phyloP scores from a whole-genome alignment of 2,888 invertebrate genomes.

The Dynastes tityus region DNA sequence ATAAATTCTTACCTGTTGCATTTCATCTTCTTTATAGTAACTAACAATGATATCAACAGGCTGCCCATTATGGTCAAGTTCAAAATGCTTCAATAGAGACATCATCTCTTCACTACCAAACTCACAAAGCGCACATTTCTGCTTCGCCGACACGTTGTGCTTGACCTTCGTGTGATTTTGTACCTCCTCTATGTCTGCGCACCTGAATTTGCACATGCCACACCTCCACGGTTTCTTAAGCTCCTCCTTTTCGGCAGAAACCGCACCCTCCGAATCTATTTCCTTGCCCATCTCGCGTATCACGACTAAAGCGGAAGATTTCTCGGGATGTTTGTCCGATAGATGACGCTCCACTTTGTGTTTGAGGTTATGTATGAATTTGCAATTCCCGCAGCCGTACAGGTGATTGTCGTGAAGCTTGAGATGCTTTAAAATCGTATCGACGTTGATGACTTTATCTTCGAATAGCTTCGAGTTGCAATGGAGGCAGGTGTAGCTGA shows the following conservation, averaged over 20 bases:
- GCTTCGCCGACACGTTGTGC: constrained; percentile 81
- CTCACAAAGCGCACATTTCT: constrained; percentile 80
- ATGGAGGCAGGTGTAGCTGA: constrained; percentile 76
- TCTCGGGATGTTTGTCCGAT: constrained; percentile 75
- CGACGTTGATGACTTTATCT: constrained; percentile 70
- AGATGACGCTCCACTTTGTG: constrained; percentile 80
- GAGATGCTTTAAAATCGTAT: constrained; percentile 81
- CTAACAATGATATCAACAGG: constrained; percentile 71
- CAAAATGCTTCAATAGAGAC: constrained; percentile 76
- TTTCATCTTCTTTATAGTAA: constrained; percentile 72
- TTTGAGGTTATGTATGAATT: constrained; percentile 77
- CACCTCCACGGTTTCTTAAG: constrained; percentile 81
- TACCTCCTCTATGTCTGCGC: constrained; percentile 75
- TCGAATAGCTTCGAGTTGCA: constrained; percentile 76
- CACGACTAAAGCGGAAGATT: constrained; percentile 70
- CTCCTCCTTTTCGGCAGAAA: constrained; percentile 60
- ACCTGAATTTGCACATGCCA: constrained; percentile 78
- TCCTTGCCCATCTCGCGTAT: constrained; percentile 69
- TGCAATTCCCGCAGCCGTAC: constrained; percentile 82
- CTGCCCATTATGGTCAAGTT: constrained; percentile 71
- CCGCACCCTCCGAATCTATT: constrained; percentile 59
- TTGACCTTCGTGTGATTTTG: constrained; percentile 74
- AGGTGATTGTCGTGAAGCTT: constrained; percentile 83
- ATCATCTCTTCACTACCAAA: constrained; percentile 74
- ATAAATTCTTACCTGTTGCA: background rate